Percentiles rank a stretch among this genome's conserved stretches.
Conservation (phyloP, 2,797 vertebrate genomes). For the Thripadectes ignobilis region DNA sequence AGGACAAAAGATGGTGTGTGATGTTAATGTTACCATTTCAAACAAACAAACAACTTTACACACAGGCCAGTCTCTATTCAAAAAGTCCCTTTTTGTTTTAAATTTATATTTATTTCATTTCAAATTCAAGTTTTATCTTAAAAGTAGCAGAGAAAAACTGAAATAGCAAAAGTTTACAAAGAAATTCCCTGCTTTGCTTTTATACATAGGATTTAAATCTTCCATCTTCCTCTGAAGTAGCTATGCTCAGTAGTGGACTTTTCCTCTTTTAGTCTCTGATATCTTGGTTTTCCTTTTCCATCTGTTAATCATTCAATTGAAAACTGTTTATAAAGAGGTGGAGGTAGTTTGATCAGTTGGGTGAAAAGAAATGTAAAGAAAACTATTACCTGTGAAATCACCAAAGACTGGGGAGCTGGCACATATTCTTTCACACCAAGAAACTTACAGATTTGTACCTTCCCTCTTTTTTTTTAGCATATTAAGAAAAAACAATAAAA, state of each 20-base stretch:
- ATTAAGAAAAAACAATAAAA: background rate
- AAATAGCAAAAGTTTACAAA: background rate
- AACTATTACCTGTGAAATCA: background rate
- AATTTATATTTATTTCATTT: background rate
- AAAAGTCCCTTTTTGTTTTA: background rate
- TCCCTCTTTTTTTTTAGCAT: background rate
- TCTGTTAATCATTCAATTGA: background rate
- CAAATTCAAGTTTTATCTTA: background rate
- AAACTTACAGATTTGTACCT: background rate
- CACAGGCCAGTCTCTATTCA: background rate
- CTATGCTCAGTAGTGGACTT: background rate
- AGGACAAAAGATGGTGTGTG: background rate
- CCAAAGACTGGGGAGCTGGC: background rate
- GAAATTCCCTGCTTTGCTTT: background rate
- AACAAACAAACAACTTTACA: background rate
- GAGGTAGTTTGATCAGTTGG: background rate
- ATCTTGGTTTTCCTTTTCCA: background rate
- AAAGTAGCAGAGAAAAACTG: background rate
- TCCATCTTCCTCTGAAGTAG: background rate
- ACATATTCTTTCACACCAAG: background rate
- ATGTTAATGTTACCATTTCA: background rate
- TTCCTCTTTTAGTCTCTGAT: background rate
- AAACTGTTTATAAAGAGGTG: background rate
- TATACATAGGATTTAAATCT: background rate
- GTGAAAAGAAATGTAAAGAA: background rate